A percentile compares a stretch with the other conserved stretches of the same genome.
Evolutionary conservation across 2,888 invertebrate species (phyloP).

Genomic region (Eulithis prunata): DNA sequence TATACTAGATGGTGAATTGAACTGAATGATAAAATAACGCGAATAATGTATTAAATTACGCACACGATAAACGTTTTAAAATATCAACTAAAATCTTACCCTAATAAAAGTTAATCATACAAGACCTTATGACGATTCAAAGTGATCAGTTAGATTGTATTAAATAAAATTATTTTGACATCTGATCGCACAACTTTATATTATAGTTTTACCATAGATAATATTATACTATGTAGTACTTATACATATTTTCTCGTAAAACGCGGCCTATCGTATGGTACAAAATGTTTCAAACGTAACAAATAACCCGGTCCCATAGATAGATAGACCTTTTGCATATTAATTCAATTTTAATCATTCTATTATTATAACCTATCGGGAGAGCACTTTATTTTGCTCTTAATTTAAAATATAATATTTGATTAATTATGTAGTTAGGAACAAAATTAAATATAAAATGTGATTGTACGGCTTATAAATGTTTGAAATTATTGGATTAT

Average conservation of each 20-base stretch:
- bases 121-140: no score
- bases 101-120: no score
- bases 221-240: no score
- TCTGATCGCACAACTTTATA: no score
- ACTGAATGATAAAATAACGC: not conserved
- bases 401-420: constrained; percentile 19
- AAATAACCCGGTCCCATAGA: not conserved
- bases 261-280: constrained; percentile 13
- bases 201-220: no score
- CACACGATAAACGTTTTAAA: not conserved
- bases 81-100: not conserved
- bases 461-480: constrained; percentile 55
- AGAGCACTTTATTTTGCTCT: constrained; percentile 12
- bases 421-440: constrained; percentile 24
- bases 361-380: constrained; percentile 4
- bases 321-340: not conserved
- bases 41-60: not conserved
- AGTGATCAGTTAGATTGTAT: no score
- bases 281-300: constrained; percentile 1
- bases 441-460: constrained; percentile 45
- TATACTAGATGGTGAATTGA: not conserved
- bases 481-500: constrained; percentile 40
- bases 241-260: not conserved
- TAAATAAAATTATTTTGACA: no score
- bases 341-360: not conserved